Evolutionary conservation across 2,888 invertebrate species (phyloP).

Genomic region (Eristalis pertinax): DNA sequence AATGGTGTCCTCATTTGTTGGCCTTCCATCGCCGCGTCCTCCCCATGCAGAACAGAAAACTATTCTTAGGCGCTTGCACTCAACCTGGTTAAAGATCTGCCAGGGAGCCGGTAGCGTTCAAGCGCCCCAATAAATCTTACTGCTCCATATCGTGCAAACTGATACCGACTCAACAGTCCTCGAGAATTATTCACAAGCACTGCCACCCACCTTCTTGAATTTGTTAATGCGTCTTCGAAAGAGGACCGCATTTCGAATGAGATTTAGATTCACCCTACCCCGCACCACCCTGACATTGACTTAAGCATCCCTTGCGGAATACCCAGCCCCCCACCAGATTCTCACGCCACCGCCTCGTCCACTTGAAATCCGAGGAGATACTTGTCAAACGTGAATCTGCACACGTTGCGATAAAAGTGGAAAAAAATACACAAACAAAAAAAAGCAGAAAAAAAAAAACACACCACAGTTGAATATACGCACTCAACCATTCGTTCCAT

Average conservation of each 20-base stretch:
- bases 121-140: background rate
- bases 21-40: no score
- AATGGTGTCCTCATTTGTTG: background rate
- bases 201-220: background rate
- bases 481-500: constrained; percentile 39
- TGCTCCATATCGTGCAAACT: background rate
- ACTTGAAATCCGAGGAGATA: constrained; percentile 29
- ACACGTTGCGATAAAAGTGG: constrained; percentile 17
- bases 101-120: no score
- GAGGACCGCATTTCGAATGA: background rate
- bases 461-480: background rate
- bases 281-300: background rate
- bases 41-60: no score
- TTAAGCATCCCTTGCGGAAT: background rate
- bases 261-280: background rate
- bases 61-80: background rate
- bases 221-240: constrained; percentile 10
- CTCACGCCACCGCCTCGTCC: constrained; percentile 22
- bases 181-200: background rate
- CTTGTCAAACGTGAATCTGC: constrained; percentile 31
- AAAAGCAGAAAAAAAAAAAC: background rate
- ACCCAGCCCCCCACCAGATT: background rate
- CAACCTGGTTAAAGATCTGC: no score
- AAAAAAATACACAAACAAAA: background rate
- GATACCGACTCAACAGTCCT: background rate